Base-by-base conservation (phyloP, 2,113 vertebrate genomes). In the Etheostoma spectabile region DNA sequence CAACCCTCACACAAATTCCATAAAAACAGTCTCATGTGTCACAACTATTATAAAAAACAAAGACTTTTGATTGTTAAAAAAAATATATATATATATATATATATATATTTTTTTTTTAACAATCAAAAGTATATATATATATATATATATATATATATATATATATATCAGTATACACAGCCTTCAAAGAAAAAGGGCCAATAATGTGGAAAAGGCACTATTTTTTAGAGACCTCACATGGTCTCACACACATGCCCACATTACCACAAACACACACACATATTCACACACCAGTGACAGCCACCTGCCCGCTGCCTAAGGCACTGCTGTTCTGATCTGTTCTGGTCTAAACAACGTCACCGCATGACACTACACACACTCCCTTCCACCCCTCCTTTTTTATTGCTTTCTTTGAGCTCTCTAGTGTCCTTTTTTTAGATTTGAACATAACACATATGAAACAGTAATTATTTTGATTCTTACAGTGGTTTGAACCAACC, bases 221-320 rank as follows among this genome's bases (percentile, higher is more conserved):
- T 61, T 49, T 66, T 64, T 59, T 10, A 71, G 22, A 22, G 21
- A 82, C 66, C 63, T 67, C 45, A 59, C 62, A 80, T 48, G 33
- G 22, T 73, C 30, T 56, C 19, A 77, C 77, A 67, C 82, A 71
- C 78, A 74, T 52, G 12, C 59, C 19, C 55, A 24, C 46, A 59
- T 61, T 61, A 55, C 24, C 48, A 61, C 38, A 70, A 21, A 68
- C 73, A 61, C 74, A 84, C 76, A 65, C 74, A 75, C 78, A 77
- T 49, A 78, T 88, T 88, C 85, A 93, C 89, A 87, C 90, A 88
- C 82, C 85, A 91, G 86, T 90, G 89, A 87, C 90, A 87, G 90
- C 93, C 93, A 93, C 93, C 93, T 93, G 93, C 79, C 89, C 88
- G 48, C 89, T 86, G 90, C 92, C 93, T 85, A 66, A 59, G 92